Evolutionary conservation across 1,140 invertebrate genomes (phyloP).

Genomic region (Holotrichia oblita): DNA sequence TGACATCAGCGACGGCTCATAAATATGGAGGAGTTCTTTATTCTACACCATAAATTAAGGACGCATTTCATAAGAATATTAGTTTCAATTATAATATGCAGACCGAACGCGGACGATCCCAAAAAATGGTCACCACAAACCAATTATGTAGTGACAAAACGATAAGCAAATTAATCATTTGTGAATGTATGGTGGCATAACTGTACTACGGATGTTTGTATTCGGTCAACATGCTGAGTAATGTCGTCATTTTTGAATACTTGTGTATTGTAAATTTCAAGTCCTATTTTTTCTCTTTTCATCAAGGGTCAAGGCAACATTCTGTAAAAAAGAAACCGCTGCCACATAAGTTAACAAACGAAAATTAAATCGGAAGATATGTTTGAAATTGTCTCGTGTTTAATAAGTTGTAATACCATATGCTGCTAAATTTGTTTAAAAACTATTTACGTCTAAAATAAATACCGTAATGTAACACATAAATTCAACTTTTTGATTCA

Average conservation of each 20-base stretch:
- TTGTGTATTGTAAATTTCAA: too few species aligned
- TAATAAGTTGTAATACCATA: neutral
- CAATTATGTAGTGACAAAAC: slow-evolving; percentile 19
- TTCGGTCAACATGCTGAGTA: neutral
- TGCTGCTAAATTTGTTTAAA: too few species aligned
- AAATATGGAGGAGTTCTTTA: slow-evolving; percentile 26
- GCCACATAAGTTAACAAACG: too few species aligned
- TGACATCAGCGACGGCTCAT: slow-evolving; percentile 11
- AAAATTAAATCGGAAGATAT: too few species aligned
- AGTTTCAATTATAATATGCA: slow-evolving; percentile 25
- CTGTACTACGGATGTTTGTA: slow-evolving; percentile 3
- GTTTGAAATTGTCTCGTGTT: too few species aligned
- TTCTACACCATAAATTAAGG: slow-evolving; percentile 24
- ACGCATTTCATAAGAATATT: slow-evolving; percentile 19
- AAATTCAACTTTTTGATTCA: too few species aligned
- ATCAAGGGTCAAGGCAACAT: too few species aligned
- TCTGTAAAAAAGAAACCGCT: too few species aligned
- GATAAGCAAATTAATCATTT: slow-evolving; percentile 21
- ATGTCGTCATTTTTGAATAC: neutral
- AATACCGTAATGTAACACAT: too few species aligned
- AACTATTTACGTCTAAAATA: too few species aligned
- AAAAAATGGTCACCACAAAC: slow-evolving; percentile 24
- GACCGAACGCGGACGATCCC: slow-evolving; percentile 10
- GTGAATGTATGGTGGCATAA: slow-evolving; percentile 1
- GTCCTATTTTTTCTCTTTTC: too few species aligned